These are phyloP conservation scores for Siniperca obscura DNA, from an alignment of 2,797 vertebrate genomes.

Conservation along the genomic window DNA sequence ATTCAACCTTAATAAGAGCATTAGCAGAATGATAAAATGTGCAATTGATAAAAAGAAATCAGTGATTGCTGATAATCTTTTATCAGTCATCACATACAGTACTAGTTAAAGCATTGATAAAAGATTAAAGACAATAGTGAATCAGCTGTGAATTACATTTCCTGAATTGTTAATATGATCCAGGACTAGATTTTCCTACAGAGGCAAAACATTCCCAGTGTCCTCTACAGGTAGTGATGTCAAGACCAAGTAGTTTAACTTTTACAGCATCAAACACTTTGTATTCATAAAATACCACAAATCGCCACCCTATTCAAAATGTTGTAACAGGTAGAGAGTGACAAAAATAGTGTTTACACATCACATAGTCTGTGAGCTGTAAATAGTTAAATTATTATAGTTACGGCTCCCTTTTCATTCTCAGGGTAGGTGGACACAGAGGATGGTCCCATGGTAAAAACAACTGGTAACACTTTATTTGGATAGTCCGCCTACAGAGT, in stretches of 20 bases:
- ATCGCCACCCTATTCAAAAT: not conserved
- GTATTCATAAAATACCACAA: not conserved
- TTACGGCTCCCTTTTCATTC: not conserved
- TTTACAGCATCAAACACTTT: not conserved
- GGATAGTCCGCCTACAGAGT: too few relatives aligned
- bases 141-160: not conserved
- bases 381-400: not conserved
- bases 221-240: not conserved
- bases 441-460: not conserved
- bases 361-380: not conserved
- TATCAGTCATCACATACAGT: not conserved
- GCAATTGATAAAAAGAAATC: not conserved
- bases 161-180: not conserved
- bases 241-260: not conserved
- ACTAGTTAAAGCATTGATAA: not conserved
- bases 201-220: not conserved
- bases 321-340: not conserved
- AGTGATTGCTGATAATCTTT: not conserved
- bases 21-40: not conserved
- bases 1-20: not conserved
- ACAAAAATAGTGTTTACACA: not conserved
- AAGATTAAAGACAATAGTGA: not conserved
- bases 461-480: slow-evolving; percentile 69
- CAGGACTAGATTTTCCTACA: not conserved
- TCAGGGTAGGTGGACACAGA: not conserved